Percentiles rank a stretch among this genome's conserved stretches.
These are phyloP conservation scores for Drosophila seclusa DNA, from an alignment of 2,888 invertebrate genomes.

Conservation along the genomic window DNA sequence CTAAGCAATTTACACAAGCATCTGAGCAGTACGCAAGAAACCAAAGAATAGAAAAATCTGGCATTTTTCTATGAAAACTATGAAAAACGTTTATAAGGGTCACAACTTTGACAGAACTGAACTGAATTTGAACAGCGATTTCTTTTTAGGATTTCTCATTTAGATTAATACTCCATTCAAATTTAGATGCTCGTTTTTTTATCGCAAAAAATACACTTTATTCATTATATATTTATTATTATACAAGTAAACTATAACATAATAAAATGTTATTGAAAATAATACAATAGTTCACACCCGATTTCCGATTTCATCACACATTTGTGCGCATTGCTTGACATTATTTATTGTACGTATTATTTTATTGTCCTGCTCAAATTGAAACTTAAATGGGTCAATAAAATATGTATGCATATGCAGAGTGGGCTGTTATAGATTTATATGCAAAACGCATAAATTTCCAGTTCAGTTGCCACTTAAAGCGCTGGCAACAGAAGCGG, in stretches of 20 bases:
- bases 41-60: background rate
- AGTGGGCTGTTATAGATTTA: constrained; percentile 44
- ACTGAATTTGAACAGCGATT: background rate
- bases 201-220: background rate
- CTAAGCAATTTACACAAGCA: background rate
- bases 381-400: constrained; percentile 31
- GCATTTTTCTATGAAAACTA: background rate
- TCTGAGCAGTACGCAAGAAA: background rate
- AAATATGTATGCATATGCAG: constrained; percentile 29
- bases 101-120: background rate
- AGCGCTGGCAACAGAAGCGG: constrained; percentile 48
- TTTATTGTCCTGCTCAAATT: constrained; percentile 35
- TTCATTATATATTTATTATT: background rate
- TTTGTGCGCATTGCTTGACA: background rate
- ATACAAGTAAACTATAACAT: background rate
- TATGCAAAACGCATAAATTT: constrained; percentile 62
- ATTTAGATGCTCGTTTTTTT: background rate
- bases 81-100: background rate
- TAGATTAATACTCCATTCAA: background rate
- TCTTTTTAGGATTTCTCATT: background rate
- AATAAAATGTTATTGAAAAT: background rate
- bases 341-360: constrained; percentile 29
- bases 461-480: constrained; percentile 42
- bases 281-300: background rate
- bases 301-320: background rate